phyloP scores from a whole-genome alignment of 1,140 invertebrate species.

The Paraescarpia echinospica region DNA sequence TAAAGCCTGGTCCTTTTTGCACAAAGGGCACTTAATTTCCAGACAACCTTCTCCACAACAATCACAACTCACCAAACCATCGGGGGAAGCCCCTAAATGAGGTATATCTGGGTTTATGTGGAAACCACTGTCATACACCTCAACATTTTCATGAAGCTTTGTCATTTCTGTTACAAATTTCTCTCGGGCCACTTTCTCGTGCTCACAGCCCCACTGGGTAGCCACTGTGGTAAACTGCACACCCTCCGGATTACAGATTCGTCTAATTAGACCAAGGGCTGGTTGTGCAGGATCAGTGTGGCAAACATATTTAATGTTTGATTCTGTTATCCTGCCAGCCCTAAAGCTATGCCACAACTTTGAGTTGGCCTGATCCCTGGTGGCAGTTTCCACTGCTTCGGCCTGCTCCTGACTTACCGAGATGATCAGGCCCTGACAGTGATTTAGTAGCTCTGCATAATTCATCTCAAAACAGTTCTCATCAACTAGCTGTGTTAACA shows the following conservation, averaged over 20 bases:
- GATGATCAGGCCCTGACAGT: conserved; percentile 15
- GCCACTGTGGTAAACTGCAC: background rate
- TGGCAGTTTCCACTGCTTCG: conserved; percentile 30
- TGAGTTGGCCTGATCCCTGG: conserved; percentile 29
- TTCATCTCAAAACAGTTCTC: too few species aligned
- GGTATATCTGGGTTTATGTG: conserved; percentile 30
- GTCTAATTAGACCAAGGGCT: conserved; percentile 13
- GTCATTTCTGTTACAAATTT: background rate
- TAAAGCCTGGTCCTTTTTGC: background rate
- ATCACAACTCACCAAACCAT: conserved; percentile 12
- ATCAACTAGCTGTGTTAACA: too few species aligned
- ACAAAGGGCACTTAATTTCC: conserved; percentile 16
- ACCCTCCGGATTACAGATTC: conserved; percentile 18
- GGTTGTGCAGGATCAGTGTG: conserved; percentile 17
- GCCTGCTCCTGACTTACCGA: conserved; percentile 9
- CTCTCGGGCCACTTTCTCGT: background rate
- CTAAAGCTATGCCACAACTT: conserved; percentile 20
- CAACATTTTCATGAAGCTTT: conserved; percentile 25
- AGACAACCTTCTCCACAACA: conserved; percentile 18
- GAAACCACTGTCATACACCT: conserved; percentile 33
- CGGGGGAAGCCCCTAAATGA: conserved; percentile 17
- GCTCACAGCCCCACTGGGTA: background rate
- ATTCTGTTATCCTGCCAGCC: conserved; percentile 19
- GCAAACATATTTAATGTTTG: conserved; percentile 17
- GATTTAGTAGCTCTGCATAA: too few species aligned